phyloP scores from a whole-genome alignment of 30 jellyfish, hydroid and myxozoan genomes.

The Catostylus mosaicus region DNA sequence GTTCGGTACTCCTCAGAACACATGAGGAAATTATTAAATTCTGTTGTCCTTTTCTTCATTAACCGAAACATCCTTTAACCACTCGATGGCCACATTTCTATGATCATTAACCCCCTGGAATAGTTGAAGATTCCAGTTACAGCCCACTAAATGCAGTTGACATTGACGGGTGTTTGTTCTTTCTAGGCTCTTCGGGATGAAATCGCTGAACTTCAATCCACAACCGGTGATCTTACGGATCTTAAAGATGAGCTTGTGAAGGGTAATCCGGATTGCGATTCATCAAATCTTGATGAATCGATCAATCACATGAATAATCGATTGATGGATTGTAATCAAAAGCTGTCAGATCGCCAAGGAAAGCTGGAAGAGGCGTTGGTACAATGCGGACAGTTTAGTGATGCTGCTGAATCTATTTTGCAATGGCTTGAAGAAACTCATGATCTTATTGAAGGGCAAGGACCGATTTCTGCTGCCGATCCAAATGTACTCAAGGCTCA shows the following conservation, averaged over 20 bases:
- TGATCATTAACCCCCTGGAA: conserved; percentile 60
- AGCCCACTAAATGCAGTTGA: no score
- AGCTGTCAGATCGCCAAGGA: conserved; percentile 79
- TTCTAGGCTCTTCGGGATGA: conserved; percentile 52
- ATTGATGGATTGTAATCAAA: conserved; percentile 63
- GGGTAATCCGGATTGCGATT: conserved; percentile 86
- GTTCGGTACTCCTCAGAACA: no score
- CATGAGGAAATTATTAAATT: no score
- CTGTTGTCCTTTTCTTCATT: no score
- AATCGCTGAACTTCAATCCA: conserved; percentile 63
- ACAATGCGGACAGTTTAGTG: conserved; percentile 92
- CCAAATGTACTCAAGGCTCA: conserved; percentile 96
- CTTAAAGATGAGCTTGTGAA: conserved; percentile 65
- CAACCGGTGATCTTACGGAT: conserved; percentile 50
- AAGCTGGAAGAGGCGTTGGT: conserved; percentile 91
- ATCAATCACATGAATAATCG: conserved; percentile 59
- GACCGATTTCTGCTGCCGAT: conserved; percentile 90
- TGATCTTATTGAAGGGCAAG: conserved; percentile 81
- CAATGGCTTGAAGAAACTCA: conserved; percentile 90
- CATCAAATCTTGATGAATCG: conserved; percentile 62
- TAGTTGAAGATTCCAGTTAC: conserved; percentile 71
- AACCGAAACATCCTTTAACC: no score
- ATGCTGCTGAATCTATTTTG: conserved; percentile 85
- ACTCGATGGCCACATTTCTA: no score
- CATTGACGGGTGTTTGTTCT: no score